Conservation (phyloP, 2,797 vertebrate species). For the Neomorphus geoffroyi region DNA sequence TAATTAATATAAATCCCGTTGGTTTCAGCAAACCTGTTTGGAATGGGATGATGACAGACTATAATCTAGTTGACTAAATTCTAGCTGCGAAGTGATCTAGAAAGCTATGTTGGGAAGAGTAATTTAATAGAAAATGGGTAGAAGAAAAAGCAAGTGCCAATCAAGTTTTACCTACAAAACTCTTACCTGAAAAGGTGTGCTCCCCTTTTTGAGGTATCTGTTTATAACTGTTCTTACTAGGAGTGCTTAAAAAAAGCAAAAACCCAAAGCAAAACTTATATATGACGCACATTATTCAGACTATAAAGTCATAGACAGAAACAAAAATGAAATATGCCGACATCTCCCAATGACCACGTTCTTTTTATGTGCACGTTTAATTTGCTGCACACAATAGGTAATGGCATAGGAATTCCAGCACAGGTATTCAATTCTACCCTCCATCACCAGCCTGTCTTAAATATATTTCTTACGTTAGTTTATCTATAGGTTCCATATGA, state of each 20-base stretch:
- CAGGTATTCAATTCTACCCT: neutral
- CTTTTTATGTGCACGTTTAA: neutral
- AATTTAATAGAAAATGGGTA: neutral
- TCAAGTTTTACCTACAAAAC: neutral
- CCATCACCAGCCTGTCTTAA: neutral
- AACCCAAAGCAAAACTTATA: neutral
- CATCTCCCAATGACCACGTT: neutral
- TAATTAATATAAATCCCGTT: neutral
- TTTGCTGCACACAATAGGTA: neutral
- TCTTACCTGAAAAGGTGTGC: neutral
- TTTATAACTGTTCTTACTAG: neutral
- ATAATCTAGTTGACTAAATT: neutral
- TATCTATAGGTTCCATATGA: neutral
- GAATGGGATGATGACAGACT: neutral
- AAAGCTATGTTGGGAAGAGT: neutral
- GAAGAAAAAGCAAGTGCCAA: neutral
- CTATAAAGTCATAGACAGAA: neutral
- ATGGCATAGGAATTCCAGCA: neutral
- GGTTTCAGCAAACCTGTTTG: neutral
- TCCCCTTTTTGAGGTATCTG: neutral
- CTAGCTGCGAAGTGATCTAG: neutral
- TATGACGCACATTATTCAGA: neutral
- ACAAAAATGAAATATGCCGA: neutral
- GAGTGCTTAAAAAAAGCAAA: neutral
- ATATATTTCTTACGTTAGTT: neutral